A percentile compares a stretch with the other conserved stretches of the same genome.
These are phyloP conservation scores for Dolichomitus sp. DNA, from an alignment of 2,888 invertebrate genomes.

Conservation along the genomic window DNA sequence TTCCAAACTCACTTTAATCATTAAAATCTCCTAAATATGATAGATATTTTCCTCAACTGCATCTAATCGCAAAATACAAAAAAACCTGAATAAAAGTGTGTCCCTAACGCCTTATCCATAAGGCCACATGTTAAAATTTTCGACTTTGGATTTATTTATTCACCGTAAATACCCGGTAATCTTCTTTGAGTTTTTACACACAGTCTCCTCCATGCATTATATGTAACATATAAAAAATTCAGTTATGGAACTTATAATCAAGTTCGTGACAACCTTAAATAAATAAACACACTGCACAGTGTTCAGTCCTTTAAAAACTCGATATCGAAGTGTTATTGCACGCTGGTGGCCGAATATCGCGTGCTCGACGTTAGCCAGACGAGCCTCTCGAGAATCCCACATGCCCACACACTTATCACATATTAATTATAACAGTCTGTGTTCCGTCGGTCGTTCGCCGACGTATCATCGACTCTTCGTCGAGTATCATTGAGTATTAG, in stretches of 20 bases:
- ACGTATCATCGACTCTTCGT: slow-evolving; percentile 33
- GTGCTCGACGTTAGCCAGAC: slow-evolving; percentile 44
- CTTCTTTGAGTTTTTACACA: neutral
- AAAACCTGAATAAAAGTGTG: neutral
- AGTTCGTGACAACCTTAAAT: neutral
- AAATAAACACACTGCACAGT: neutral
- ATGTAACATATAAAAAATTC: no score
- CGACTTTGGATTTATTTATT: neutral
- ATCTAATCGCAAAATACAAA: neutral
- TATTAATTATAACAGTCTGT: slow-evolving; percentile 37
- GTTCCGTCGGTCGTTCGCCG: slow-evolving; percentile 38
- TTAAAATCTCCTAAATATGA: no score
- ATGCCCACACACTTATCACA: slow-evolving; percentile 47
- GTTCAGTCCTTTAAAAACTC: neutral
- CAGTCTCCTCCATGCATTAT: neutral
- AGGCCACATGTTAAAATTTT: neutral
- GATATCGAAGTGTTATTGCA: slow-evolving; percentile 38
- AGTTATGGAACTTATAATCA: neutral
- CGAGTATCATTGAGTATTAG: slow-evolving; percentile 11
- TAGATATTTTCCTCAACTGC: no score
- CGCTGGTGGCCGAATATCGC: slow-evolving; percentile 23
- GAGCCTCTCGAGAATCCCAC: slow-evolving; percentile 38
- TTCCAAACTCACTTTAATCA: no score
- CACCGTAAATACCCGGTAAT: neutral
- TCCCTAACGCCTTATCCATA: neutral